Conservation (phyloP, 2,113 vertebrate species). For the Coptodon rendalli region DNA sequence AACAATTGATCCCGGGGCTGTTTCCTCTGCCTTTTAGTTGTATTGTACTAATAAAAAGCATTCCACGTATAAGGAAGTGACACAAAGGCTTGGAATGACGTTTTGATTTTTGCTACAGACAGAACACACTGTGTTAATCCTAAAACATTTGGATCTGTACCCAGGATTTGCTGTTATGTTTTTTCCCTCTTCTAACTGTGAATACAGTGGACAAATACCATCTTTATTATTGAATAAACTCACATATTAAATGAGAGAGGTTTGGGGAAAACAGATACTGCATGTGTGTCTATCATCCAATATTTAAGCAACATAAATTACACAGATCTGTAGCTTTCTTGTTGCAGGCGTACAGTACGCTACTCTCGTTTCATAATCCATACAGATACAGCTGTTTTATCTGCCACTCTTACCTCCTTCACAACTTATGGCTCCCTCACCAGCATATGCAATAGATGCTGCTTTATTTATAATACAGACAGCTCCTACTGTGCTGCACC, state of each 20-base stretch:
- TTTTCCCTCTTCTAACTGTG: not conserved
- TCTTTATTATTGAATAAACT: not conserved
- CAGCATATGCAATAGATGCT: not conserved
- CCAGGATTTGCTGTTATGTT: not conserved
- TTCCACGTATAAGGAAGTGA: slow-evolving; percentile 35
- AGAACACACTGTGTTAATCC: not conserved
- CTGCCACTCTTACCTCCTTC: not conserved
- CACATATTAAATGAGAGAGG: not conserved
- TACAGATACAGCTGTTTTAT: not conserved
- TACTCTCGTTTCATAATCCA: not conserved
- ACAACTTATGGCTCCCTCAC: not conserved
- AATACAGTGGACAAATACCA: not conserved
- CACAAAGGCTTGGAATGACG: slow-evolving; percentile 1
- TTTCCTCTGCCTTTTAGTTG: slow-evolving; percentile 50
- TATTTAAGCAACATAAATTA: not conserved
- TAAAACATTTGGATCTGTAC: not conserved
- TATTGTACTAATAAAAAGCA: slow-evolving; percentile 17
- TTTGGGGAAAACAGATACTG: not conserved
- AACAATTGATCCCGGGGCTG: slow-evolving; percentile 36
- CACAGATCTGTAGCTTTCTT: not conserved
- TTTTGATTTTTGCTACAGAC: not conserved
- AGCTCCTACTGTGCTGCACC: not conserved
- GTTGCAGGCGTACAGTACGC: not conserved
- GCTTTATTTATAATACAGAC: slow-evolving; percentile 18
- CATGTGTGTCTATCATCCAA: not conserved